A percentile compares a stretch with the other conserved stretches of the same genome.
Evolutionary conservation across 2,113 vertebrate genomes (phyloP).

Genomic region (Callospermophilus lateralis): DNA sequence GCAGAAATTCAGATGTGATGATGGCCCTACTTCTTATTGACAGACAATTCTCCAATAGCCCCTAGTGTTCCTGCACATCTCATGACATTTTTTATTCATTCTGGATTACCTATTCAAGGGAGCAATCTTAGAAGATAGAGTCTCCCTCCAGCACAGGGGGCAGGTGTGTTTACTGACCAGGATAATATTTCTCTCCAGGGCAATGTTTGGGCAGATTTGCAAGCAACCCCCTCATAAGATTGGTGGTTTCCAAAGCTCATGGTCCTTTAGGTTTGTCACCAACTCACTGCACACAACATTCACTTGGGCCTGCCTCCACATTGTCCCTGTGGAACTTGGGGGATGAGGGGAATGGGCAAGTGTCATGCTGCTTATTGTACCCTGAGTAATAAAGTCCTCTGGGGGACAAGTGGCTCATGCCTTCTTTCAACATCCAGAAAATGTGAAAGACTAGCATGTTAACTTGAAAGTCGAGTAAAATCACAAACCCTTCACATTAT

Average conservation of each 20-base stretch:
- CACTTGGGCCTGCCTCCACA: background rate
- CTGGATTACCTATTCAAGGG: background rate
- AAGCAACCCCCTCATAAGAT: background rate
- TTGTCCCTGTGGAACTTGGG: background rate
- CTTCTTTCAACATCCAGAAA: constrained; percentile 25
- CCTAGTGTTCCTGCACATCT: background rate
- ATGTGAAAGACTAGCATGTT: background rate
- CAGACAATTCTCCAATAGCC: background rate
- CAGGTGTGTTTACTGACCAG: background rate
- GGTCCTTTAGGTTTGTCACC: background rate
- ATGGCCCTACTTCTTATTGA: background rate
- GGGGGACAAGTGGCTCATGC: background rate
- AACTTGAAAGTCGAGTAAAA: constrained; percentile 2
- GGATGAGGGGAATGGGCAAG: background rate
- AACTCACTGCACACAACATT: background rate
- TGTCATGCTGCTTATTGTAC: background rate
- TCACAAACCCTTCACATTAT: background rate
- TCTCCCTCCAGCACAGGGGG: background rate
- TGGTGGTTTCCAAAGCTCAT: background rate
- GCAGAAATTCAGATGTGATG: background rate
- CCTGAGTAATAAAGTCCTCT: background rate
- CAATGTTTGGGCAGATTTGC: background rate
- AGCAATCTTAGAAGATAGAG: background rate
- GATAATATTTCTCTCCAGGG: background rate
- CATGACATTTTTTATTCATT: constrained; percentile 4